These are phyloP conservation scores for Lagria hirta DNA, from an alignment of 2,888 invertebrate genomes.

Conservation along the genomic window DNA sequence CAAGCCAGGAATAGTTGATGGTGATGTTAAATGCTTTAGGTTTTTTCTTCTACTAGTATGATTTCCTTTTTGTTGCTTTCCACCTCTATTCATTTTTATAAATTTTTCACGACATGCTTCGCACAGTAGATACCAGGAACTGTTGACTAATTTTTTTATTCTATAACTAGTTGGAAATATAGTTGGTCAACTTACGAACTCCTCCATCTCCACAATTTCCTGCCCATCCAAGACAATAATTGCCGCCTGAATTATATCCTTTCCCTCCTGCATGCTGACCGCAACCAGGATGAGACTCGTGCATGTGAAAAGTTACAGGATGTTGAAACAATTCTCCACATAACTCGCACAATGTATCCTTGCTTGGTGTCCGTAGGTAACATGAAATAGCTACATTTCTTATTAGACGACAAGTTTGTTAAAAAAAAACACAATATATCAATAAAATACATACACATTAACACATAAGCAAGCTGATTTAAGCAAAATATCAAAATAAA, in stretches of 20 bases:
- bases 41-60: constrained; percentile 47
- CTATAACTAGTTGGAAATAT: constrained; percentile 4
- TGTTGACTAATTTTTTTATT: constrained; percentile 55
- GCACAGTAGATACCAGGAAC: constrained; percentile 91
- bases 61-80: constrained; percentile 40
- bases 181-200: constrained; percentile 56
- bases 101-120: constrained; percentile 85
- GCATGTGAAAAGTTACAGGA: constrained; percentile 91
- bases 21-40: constrained; percentile 38
- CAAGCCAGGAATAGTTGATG: constrained; percentile 47
- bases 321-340: constrained; percentile 77
- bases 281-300: constrained; percentile 87
- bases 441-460: constrained; percentile 2
- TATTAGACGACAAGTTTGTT: too few relatives aligned
- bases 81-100: constrained; percentile 53
- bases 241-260: constrained; percentile 90
- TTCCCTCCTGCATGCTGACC: constrained; percentile 81
- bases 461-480: constrained; percentile 6
- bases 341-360: constrained; percentile 71
- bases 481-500: constrained; percentile 4
- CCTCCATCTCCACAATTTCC: constrained; percentile 88
- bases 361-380: constrained; percentile 41
- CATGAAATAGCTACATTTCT: constrained; percentile 44
- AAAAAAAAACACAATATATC: constrained; percentile 7
- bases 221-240: constrained; percentile 85